Base-by-base conservation (phyloP, 2,888 invertebrate genomes). In the Pilophorus perplexus region DNA sequence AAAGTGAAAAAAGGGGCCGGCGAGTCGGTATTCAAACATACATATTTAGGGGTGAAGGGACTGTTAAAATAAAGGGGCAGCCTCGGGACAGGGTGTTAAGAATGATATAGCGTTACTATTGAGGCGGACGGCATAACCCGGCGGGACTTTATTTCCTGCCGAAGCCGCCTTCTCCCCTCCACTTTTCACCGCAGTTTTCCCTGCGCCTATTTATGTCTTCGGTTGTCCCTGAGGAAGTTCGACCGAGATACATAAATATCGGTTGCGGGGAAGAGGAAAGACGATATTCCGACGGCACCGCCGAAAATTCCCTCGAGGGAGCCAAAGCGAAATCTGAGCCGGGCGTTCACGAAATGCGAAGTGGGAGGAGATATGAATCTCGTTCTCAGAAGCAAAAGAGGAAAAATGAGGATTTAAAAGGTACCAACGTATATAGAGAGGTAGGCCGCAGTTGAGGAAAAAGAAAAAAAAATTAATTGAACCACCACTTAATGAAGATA, bases 11-110 rank as follows among this genome's bases (percentile, higher is more conserved):
- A 62, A 12, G 62, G 22, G 28, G n/a, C n/a, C 44, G 18, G 28
- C 28, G 28, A 14, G 46, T 14, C 27, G 62, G 48, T 62, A 46
- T 46, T 62, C 62, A 62, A 62, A 62, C 46, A 48, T 48, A 62
- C 46, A 48, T 59, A 59, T 62, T 46, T 33, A 62, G 46, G 28
- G 62, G 23, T 46, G 62, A 48, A 62, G 33, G 62, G 10, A n/a
- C 46, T 46, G 48, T 62, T 62, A 62, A 62, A 62, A 46, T 62
- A 62, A 62, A 62, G 62, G n/a, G 62, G 62, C 20, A 62, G 62
- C 23, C 62, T 46, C 44, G 46, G 62, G 62, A 62, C 62, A 28
- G 62, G 62, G 46, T 46, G 62, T 46, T 44, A 46, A 46, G 62
- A 62, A 62, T 62, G 62, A 62, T 62, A 46, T 62, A 62, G 18